phyloP scores from a whole-genome alignment of 37 sponge, comb jelly and placozoan genomes.

The Diacarnus erythraeanus region DNA sequence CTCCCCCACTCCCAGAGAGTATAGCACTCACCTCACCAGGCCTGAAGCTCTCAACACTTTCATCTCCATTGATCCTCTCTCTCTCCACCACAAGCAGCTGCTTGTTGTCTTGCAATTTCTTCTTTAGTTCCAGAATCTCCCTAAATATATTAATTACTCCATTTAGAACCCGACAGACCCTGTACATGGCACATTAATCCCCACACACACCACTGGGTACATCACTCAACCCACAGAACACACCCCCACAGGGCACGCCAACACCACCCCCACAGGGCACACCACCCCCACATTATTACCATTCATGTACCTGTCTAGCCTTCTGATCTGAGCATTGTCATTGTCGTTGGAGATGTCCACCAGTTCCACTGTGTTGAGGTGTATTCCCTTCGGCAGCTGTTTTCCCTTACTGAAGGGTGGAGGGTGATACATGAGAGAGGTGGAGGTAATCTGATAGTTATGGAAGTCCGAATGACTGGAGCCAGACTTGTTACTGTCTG shows the following conservation, averaged over 20 bases:
- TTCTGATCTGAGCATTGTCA: not conserved
- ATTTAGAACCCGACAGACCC: no score
- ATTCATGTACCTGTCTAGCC: not conserved
- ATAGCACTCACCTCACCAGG: slow-evolving; percentile 35
- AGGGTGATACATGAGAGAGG: no score
- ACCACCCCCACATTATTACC: not conserved
- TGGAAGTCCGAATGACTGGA: slow-evolving; percentile 18
- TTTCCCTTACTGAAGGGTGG: slow-evolving; percentile 46
- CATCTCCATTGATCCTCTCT: slow-evolving; percentile 10
- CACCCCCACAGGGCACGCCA: no score
- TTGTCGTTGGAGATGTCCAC: not conserved
- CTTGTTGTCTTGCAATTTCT: slow-evolving; percentile 31
- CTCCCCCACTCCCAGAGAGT: not conserved
- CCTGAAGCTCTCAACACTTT: slow-evolving; percentile 22
- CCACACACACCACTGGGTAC: no score
- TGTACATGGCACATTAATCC: no score
- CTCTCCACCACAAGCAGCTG: slow-evolving; percentile 19
- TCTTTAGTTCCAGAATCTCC: slow-evolving; percentile 37
- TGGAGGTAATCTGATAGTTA: no score
- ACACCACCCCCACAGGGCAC: no score
- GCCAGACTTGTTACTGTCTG: slow-evolving; percentile 45
- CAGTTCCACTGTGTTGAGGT: slow-evolving; percentile 40
- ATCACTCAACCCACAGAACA: no score
- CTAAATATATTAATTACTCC: not conserved
- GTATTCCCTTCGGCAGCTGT: slow-evolving; percentile 53